Evolutionary conservation across 2,797 vertebrate species (phyloP).

Genomic region (Tachyglossus aculeatus): DNA sequence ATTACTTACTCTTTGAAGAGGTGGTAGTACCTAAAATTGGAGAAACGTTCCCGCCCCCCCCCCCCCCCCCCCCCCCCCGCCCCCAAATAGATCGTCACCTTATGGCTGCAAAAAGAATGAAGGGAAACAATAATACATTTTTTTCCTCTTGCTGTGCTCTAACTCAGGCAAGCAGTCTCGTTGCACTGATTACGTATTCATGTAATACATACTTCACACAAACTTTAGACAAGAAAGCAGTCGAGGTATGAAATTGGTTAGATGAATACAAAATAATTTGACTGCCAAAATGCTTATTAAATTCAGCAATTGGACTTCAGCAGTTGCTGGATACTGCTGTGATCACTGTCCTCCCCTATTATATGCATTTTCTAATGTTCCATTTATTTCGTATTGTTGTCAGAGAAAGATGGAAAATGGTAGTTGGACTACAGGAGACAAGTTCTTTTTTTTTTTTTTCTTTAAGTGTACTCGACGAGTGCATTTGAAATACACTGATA

Average conservation of each 20-base stretch:
- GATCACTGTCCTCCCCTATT: constrained; percentile 30
- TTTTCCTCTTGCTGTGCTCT: constrained; percentile 19
- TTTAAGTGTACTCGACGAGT: too few species aligned
- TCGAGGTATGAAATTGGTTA: constrained; percentile 43
- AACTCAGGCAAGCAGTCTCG: constrained; percentile 9
- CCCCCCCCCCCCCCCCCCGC: too few species aligned
- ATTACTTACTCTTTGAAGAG: background rate
- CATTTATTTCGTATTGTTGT: too few species aligned
- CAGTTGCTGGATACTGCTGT: constrained; percentile 37
- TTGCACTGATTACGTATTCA: constrained; percentile 47
- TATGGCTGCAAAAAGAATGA: background rate
- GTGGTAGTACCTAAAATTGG: too few species aligned
- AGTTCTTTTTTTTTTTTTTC: too few species aligned
- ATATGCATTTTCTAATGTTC: constrained; percentile 10
- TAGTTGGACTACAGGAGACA: too few species aligned
- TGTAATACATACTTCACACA: constrained; percentile 29
- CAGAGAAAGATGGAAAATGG: too few species aligned
- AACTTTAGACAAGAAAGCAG: constrained; percentile 18
- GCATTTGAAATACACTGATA: too few species aligned
- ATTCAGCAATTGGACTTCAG: constrained; percentile 15
- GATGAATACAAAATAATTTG: constrained; percentile 50
- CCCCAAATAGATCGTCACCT: background rate
- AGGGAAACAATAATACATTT: background rate
- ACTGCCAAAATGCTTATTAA: constrained; percentile 25
- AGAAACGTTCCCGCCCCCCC: too few species aligned